Evolutionary conservation across 2,797 vertebrate genomes (phyloP).

Genomic region (Enteromius paludinosus): DNA sequence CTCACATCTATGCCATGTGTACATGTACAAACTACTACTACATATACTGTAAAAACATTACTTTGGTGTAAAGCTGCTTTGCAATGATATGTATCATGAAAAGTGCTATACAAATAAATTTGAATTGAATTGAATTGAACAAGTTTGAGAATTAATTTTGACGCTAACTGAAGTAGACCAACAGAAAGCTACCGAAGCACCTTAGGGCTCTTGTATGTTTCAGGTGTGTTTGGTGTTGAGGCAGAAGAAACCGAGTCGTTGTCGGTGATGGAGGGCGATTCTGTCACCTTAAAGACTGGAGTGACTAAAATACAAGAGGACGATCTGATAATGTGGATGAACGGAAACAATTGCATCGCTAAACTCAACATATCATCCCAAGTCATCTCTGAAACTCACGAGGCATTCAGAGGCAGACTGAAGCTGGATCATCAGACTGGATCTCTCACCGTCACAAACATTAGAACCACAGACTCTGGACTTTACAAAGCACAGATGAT

Average conservation of each 20-base stretch:
- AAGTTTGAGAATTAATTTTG: too few species aligned
- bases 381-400: not conserved
- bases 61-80: too few species aligned
- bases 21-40: too few species aligned
- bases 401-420: not conserved
- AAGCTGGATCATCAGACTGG: not conserved
- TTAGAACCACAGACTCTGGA: not conserved
- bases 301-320: constrained; percentile 26
- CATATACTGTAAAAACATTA: too few species aligned
- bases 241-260: not conserved
- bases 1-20: too few species aligned
- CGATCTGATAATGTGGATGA: constrained; percentile 31
- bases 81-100: too few species aligned
- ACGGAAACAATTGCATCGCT: not conserved
- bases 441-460: constrained; percentile 1
- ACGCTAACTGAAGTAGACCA: not conserved
- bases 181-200: not conserved
- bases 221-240: constrained; percentile 3
- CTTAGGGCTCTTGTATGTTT: not conserved
- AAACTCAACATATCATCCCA: constrained; percentile 25
- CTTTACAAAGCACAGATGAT: constrained; percentile 12
- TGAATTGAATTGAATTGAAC: too few species aligned
- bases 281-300: not conserved
- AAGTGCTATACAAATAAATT: too few species aligned
- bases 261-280: constrained; percentile 7